Percentiles rank a stretch among this genome's conserved stretches.
These are phyloP conservation scores for Cygnus olor DNA, from an alignment of 2,797 vertebrate genomes.

Conservation along the genomic window DNA sequence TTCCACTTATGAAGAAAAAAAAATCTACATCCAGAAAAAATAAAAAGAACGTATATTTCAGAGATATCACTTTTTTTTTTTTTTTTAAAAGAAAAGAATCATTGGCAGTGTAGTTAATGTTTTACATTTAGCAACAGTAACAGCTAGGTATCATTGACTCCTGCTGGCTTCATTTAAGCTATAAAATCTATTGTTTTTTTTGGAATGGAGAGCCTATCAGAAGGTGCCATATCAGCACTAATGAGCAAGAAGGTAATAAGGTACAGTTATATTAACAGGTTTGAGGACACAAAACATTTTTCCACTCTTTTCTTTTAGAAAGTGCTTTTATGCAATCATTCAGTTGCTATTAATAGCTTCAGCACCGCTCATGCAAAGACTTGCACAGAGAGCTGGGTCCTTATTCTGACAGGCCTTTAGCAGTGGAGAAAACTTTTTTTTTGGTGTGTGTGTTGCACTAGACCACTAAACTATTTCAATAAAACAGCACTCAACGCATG, in stretches of 20 bases:
- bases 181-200: background rate
- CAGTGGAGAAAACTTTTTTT: background rate
- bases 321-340: background rate
- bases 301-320: background rate
- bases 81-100: background rate
- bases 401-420: background rate
- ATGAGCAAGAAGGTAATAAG: background rate
- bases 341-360: background rate
- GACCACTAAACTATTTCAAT: background rate
- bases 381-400: background rate
- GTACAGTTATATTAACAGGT: slow-evolving; percentile 3
- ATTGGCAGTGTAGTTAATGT: background rate
- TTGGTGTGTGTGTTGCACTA: background rate
- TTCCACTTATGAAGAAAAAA: background rate
- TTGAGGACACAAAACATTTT: background rate
- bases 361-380: background rate
- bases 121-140: background rate
- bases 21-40: background rate
- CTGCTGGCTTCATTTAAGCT: background rate
- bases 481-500: background rate
- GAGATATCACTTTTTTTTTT: background rate
- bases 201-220: slow-evolving; percentile 1
- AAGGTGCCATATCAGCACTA: slow-evolving; percentile 13
- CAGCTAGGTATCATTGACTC: background rate
- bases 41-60: background rate